Conservation (phyloP, 2,797 vertebrate genomes). For the Crenichthys baileyi region DNA sequence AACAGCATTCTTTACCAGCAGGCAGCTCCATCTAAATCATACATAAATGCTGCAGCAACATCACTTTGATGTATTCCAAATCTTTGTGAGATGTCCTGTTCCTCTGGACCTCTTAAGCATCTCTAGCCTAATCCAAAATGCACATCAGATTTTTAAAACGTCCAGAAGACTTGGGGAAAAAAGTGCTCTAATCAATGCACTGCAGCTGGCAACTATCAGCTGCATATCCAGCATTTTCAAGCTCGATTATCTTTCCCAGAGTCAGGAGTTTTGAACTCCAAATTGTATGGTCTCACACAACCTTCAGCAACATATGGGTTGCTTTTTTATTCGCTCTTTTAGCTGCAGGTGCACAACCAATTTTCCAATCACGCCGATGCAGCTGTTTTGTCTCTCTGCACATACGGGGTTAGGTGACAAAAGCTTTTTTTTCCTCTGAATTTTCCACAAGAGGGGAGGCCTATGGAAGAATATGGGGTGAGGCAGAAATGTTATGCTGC, state of each 20-base stretch:
- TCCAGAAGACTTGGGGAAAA: conserved; percentile 18
- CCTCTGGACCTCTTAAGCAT: conserved; percentile 38
- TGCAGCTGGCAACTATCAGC: conserved; percentile 44
- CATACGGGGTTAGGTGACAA: conserved; percentile 38
- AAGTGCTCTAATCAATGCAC: conserved; percentile 43
- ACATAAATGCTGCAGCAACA: conserved; percentile 26
- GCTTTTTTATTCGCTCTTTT: conserved; percentile 16
- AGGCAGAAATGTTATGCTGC: conserved; percentile 24
- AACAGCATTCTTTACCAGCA: conserved; percentile 13
- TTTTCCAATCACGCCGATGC: conserved; percentile 37
- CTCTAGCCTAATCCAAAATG: conserved; percentile 42
- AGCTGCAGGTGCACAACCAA: conserved; percentile 25
- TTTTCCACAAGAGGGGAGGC: conserved; percentile 25
- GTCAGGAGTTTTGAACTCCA: conserved; percentile 37
- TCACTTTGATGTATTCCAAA: conserved; percentile 31
- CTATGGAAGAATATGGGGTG: conserved; percentile 21
- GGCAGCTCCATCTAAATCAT: conserved; percentile 26
- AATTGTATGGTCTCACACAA: conserved; percentile 27
- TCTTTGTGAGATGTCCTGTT: conserved; percentile 28
- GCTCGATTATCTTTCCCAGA: conserved; percentile 18
- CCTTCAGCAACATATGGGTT: conserved; percentile 37
- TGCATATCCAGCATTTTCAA: conserved; percentile 27
- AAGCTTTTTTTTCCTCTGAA: conserved; percentile 10
- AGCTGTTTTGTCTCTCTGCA: conserved; percentile 44
- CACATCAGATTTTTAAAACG: conserved; percentile 46